A percentile compares a stretch with the other conserved stretches of the same genome.
phyloP scores from a whole-genome alignment of 1,140 invertebrate genomes.

The Dinoponera quadriceps region DNA sequence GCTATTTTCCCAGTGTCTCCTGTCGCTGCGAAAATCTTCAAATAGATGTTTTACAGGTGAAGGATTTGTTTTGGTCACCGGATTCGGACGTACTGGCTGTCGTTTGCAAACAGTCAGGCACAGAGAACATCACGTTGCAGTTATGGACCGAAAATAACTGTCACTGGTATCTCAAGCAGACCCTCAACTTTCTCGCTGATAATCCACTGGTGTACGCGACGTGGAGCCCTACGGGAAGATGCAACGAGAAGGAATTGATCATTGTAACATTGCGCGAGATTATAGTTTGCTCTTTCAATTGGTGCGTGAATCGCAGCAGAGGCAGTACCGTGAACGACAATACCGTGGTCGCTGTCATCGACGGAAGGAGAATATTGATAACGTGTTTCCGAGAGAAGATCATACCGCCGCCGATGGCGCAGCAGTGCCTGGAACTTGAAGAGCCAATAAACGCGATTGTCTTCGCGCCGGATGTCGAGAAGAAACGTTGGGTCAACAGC shows the following conservation, averaged over 20 bases:
- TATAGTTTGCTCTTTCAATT: conserved; percentile 88
- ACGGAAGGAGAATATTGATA: conserved; percentile 90
- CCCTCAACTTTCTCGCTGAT: conserved; percentile 85
- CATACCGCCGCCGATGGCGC: conserved; percentile 94
- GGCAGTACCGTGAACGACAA: conserved; percentile 85
- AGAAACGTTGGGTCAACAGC: conserved; percentile 75
- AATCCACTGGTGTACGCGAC: conserved; percentile 85
- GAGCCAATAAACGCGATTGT: conserved; percentile 87
- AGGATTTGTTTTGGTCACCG: conserved; percentile 91
- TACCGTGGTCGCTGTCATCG: conserved; percentile 91
- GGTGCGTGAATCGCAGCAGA: conserved; percentile 86
- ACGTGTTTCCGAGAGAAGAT: conserved; percentile 91
- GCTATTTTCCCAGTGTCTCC: neutral
- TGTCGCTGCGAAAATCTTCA: conserved; percentile 31
- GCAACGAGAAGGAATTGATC: conserved; percentile 75
- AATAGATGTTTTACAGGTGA: conserved; percentile 83
- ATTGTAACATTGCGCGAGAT: conserved; percentile 84
- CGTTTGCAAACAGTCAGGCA: conserved; percentile 84
- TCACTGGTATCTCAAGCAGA: conserved; percentile 96
- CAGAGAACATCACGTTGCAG: conserved; percentile 86
- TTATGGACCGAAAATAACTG: conserved; percentile 95
- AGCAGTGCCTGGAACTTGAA: conserved; percentile 87
- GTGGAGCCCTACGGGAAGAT: conserved; percentile 85
- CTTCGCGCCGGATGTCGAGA: conserved; percentile 85
- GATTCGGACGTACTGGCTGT: conserved; percentile 92